Evolutionary conservation across 2,797 vertebrate species (phyloP), one percentile per base, ranked within the genome.

Genomic region (Mus minutoides): DNA sequence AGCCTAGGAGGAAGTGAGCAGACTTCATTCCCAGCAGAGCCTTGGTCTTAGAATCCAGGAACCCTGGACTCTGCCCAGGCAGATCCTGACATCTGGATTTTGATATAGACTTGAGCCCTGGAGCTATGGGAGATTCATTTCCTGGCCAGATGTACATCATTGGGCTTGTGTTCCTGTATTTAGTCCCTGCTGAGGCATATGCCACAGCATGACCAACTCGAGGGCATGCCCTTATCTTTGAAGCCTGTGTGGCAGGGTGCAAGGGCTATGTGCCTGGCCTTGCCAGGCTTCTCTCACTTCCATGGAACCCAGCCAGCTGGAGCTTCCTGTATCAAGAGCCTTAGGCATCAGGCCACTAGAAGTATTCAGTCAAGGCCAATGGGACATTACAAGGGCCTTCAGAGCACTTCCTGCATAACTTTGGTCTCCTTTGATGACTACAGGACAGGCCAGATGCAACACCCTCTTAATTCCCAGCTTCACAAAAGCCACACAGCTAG

Each of bases 51-150:
- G 91, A 90, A 26, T 75, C 78, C n/a, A 29, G 40, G 43, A 94
- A 62, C 14, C 75, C 49, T 91, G 16, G n/a, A 75, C 60, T 88
- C n/a, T 75, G 76, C 40, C n/a, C 26, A 84, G 21, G 58, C 84
- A 85, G 80, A 75, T 21, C 73, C 60, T 95, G 80, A 54, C 88
- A 91, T 93, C 90, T 96, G 94, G 95, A 80, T 96, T 93, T 86
- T 80, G 76, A 87, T 21, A 49, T 29, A 95, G 62, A 87, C 40
- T 78, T 52, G 29, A 95, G 77, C 43, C 79, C 40, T 77, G 29
- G 62, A 92, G 80, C 79, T 95, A 26, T 88, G 21, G 4, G 19
- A 92, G 88, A 86, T 73, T 95, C 82, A 76, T 94, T 86, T 95
- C 94, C 17, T 34, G 88, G 58, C 94, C 95, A 94, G 85, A 94